A percentile compares a stretch with the other conserved stretches of the same genome.
phyloP scores from a whole-genome alignment of 2,113 vertebrate genomes.

The Tyto alba region DNA sequence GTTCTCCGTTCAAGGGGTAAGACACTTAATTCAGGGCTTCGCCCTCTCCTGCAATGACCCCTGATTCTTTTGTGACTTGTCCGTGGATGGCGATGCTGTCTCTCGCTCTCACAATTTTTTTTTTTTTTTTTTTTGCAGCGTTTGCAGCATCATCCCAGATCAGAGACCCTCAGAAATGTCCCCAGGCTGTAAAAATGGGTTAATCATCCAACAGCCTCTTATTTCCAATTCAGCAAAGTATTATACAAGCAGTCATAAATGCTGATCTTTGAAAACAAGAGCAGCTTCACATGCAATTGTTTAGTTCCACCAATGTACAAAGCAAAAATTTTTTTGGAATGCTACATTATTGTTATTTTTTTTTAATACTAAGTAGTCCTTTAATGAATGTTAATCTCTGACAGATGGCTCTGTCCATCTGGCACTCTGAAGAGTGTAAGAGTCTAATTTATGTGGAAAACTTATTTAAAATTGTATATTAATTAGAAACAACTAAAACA shows the following conservation, averaged over 20 bases:
- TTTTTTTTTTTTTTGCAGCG: not conserved
- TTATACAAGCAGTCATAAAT: conserved; percentile 2
- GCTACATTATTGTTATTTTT: not conserved
- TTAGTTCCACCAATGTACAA: conserved; percentile 25
- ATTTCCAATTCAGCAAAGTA: not conserved
- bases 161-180: not conserved
- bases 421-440: conserved; percentile 12
- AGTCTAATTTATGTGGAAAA: conserved; percentile 38
- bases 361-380: not conserved
- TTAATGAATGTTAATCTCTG: conserved; percentile 35
- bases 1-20: not conserved
- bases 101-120: not conserved
- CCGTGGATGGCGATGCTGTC: accelerated
- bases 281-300: conserved; percentile 7
- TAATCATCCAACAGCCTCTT: not conserved
- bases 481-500: conserved; percentile 37
- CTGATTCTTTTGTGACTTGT: not conserved
- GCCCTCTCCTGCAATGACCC: not conserved
- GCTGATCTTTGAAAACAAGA: not conserved
- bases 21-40: not conserved
- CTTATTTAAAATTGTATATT: conserved; percentile 20
- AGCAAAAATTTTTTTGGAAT: not conserved
- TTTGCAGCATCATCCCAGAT: not conserved
- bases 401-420: conserved; percentile 47
- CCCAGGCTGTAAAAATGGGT: not conserved